Conservation (phyloP, 2,888 invertebrate species). For the Hemistola chrysoprasaria region DNA sequence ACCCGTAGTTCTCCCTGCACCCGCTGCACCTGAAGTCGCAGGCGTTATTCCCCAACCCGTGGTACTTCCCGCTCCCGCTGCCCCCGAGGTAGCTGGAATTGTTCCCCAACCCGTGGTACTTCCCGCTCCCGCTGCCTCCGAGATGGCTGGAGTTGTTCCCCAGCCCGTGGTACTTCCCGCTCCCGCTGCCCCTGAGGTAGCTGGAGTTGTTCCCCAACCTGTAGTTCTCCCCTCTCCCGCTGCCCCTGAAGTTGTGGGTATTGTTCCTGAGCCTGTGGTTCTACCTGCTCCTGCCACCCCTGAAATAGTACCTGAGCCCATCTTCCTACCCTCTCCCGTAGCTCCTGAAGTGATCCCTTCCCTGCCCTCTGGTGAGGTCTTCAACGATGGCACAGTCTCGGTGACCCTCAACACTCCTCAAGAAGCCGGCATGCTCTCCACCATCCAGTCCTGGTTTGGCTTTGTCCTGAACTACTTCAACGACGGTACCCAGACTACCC, state of each 20-base stretch:
- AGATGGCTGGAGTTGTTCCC: slow-evolving; percentile 21
- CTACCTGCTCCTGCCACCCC: slow-evolving; percentile 16
- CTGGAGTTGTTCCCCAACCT: slow-evolving; percentile 4
- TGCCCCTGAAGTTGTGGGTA: slow-evolving; percentile 10
- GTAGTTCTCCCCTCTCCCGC: slow-evolving; percentile 12
- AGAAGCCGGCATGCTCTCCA: slow-evolving; percentile 46
- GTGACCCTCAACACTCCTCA: slow-evolving; percentile 50
- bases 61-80: slow-evolving; percentile 25
- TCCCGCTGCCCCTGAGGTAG: slow-evolving; percentile 24
- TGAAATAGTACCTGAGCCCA: slow-evolving; percentile 11
- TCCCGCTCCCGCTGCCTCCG: slow-evolving; percentile 26
- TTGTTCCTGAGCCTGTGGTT: slow-evolving; percentile 25
- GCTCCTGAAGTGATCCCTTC: slow-evolving; percentile 14
- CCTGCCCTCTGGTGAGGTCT: slow-evolving; percentile 47
- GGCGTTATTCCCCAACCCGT: slow-evolving; percentile 22
- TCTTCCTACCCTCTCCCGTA: slow-evolving; percentile 3
- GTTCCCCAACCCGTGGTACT: slow-evolving; percentile 26
- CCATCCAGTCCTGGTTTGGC: slow-evolving; percentile 60
- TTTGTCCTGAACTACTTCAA: slow-evolving; percentile 60
- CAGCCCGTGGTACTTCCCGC: slow-evolving; percentile 28
- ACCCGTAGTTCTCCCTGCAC: slow-evolving; percentile 15
- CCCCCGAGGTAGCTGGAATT: slow-evolving; percentile 17
- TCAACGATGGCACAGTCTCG: slow-evolving; percentile 58
- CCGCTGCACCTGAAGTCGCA: slow-evolving; percentile 11
- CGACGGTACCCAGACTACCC: slow-evolving; percentile 44